phyloP scores from a whole-genome alignment of 2,113 vertebrate genomes.

The Chlorodrepanis virens region DNA sequence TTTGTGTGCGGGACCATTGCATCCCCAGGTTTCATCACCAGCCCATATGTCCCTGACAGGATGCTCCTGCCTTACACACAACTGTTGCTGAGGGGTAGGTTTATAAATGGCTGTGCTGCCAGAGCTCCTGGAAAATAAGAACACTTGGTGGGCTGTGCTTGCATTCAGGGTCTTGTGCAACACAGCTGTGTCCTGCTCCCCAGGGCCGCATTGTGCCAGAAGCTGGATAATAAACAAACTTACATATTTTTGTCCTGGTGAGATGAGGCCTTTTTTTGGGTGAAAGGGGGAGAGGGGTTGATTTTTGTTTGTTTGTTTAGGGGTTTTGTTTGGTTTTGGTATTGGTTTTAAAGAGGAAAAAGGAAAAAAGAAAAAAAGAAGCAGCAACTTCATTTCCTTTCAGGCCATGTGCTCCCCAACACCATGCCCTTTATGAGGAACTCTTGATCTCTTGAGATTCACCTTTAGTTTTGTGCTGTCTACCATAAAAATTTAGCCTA shows the following conservation, averaged over 20 bases:
- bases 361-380: background rate
- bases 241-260: background rate
- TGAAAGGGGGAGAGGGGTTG: too few relatives aligned
- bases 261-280: background rate
- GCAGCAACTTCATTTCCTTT: background rate
- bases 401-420: background rate
- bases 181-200: background rate
- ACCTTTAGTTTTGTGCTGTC: background rate
- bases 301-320: background rate
- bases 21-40: background rate
- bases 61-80: background rate
- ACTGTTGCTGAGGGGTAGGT: background rate
- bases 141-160: background rate
- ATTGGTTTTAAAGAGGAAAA: background rate
- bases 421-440: background rate
- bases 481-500: background rate
- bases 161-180: background rate
- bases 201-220: background rate
- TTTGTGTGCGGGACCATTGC: fast-evolving
- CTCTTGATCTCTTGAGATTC: background rate
- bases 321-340: background rate
- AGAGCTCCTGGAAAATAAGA: background rate
- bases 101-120: background rate
- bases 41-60: background rate
- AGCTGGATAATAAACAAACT: background rate